These are phyloP conservation scores for Leptopilina boulardi DNA, from an alignment of 1,140 invertebrate species.

Conservation along the genomic window DNA sequence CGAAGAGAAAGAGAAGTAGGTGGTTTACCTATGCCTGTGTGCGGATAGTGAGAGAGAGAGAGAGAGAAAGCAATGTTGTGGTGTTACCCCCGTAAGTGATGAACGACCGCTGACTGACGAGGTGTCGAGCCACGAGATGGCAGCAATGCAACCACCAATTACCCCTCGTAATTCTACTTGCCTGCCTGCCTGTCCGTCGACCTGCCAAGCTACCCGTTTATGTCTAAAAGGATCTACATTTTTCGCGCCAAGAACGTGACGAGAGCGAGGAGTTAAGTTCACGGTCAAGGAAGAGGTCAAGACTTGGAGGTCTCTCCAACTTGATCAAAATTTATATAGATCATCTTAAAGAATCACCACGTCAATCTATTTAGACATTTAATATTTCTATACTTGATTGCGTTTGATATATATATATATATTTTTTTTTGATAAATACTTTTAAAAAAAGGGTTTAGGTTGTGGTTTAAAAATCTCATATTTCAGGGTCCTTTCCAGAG, in stretches of 20 bases:
- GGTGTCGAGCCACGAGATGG: constrained; percentile 54
- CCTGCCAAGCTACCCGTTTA: constrained; percentile 37
- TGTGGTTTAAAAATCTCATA: background rate
- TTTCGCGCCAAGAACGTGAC: constrained; percentile 33
- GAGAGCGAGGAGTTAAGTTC: background rate
- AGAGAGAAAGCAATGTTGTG: background rate
- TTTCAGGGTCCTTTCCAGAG: background rate
- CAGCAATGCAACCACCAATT: constrained; percentile 51
- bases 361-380: background rate
- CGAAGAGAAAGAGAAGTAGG: constrained; percentile 21
- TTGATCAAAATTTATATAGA: background rate
- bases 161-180: constrained; percentile 46
- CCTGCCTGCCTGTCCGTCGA: constrained; percentile 33
- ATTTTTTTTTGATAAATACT: background rate
- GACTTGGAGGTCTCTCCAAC: background rate
- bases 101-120: constrained; percentile 48
- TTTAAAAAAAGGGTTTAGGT: background rate
- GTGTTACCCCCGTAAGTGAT: constrained; percentile 43
- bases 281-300: constrained; percentile 15
- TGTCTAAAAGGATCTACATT: constrained; percentile 44
- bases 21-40: constrained; percentile 6
- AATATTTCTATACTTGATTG: background rate
- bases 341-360: background rate
- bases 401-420: too few relatives aligned
- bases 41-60: too few relatives aligned